Evolutionary conservation across 2,888 invertebrate genomes (phyloP).

Genomic region (Rhagophthalmus giganteus): DNA sequence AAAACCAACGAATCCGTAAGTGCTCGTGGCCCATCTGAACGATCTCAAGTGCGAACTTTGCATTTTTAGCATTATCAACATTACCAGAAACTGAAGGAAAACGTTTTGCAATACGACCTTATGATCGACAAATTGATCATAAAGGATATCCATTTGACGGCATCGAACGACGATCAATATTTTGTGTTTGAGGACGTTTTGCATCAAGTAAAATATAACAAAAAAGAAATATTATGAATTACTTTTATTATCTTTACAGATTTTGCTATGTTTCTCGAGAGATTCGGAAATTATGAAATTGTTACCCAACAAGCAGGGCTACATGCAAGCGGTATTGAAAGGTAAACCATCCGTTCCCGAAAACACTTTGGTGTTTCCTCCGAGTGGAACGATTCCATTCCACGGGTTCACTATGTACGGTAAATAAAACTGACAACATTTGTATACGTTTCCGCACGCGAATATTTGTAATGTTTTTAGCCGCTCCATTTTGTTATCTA

Average conservation of each 20-base stretch:
- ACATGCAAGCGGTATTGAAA: constrained; percentile 74
- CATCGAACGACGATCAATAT: constrained; percentile 96
- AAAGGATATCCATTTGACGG: constrained; percentile 94
- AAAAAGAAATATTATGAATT: neutral
- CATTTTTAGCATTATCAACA: constrained; percentile 71
- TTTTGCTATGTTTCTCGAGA: constrained; percentile 88
- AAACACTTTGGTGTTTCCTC: constrained; percentile 80
- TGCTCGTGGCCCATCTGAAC: no score
- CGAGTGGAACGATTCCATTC: constrained; percentile 93
- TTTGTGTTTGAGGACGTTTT: constrained; percentile 96
- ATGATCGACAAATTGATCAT: constrained; percentile 93
- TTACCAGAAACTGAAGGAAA: constrained; percentile 78
- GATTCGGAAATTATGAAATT: constrained; percentile 79
- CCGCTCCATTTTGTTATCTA: constrained; percentile 92
- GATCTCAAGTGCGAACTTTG: no score
- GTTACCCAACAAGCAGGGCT: constrained; percentile 65
- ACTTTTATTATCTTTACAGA: constrained; percentile 54
- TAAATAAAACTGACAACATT: constrained; percentile 53
- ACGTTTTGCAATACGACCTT: constrained; percentile 85
- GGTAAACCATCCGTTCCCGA: constrained; percentile 70
- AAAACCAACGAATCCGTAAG: no score
- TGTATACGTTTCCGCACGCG: neutral
- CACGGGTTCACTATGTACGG: constrained; percentile 98
- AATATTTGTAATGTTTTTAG: no score
- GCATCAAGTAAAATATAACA: constrained; percentile 81